These are phyloP conservation scores for Hippocampus kuda DNA, from an alignment of 2,797 vertebrate species.

Conservation along the genomic window DNA sequence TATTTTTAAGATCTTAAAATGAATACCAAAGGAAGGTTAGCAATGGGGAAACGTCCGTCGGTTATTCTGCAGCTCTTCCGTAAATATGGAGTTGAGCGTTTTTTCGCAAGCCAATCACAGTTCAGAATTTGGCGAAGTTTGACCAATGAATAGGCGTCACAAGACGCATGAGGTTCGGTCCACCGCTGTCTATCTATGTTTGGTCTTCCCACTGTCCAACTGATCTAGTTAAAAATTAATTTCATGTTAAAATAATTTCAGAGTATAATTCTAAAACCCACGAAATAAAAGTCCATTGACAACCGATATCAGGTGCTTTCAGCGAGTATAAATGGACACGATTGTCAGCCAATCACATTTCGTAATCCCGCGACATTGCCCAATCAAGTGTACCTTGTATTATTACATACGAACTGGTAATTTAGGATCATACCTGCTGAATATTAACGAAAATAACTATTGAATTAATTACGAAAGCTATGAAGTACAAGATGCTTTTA, in stretches of 20 bases:
- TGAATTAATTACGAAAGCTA: background rate
- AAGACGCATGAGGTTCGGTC: conserved; percentile 47
- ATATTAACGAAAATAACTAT: background rate
- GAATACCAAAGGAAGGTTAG: background rate
- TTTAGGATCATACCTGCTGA: background rate
- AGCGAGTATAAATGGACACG: background rate
- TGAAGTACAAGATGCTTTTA: background rate
- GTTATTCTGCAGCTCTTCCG: conserved; percentile 35
- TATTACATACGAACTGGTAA: background rate
- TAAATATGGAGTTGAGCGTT: conserved; percentile 34
- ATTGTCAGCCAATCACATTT: background rate
- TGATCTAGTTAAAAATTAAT: background rate
- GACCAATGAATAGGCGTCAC: conserved; percentile 13
- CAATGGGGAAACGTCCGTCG: background rate
- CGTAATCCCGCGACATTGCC: background rate
- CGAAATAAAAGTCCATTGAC: background rate
- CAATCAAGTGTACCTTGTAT: too few relatives aligned
- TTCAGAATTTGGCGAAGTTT: background rate
- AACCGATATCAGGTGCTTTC: background rate
- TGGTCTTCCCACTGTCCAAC: background rate
- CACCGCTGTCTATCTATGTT: conserved; percentile 7
- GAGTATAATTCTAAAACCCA: background rate
- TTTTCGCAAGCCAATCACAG: conserved; percentile 50
- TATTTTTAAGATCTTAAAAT: background rate
- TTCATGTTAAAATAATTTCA: background rate